Base-by-base conservation (phyloP, 2,113 vertebrate species). In the Phylloscopus trochilus region DNA sequence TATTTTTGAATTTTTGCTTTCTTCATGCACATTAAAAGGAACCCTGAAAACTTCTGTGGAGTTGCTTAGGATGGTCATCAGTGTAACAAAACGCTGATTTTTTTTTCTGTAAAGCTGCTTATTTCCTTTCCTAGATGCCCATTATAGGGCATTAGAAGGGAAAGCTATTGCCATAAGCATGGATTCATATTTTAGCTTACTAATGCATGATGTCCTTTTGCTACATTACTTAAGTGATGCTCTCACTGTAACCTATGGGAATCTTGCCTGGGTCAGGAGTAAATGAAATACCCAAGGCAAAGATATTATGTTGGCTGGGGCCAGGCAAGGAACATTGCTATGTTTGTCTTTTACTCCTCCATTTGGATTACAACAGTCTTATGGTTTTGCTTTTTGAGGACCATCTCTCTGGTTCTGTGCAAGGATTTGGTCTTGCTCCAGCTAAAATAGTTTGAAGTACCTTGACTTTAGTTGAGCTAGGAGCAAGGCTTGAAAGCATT, bases 381-480 rank as follows among this genome's bases (percentile, higher is more conserved):
- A 66, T 37, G 21, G 35, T 95, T 96, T 97, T 85, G 41, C 83
- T 90, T 93, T 93, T 93, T 92, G 69, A 92, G 77, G 77, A 94
- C 58, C 13, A 17, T 49, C 24, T 72, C 3, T 83, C 76, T 68
- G 95, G 35, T 77, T 95, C 52, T 78, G 60, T 78, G 60, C 90
- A 88, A 67, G 87, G 70, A 67, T 90, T 72, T 93, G 27, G 39
- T 79, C 67, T 80, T 83, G 64, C 83, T 85, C 52, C 78, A 52
- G 44, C 62, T 85, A 51, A 83, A 96, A 77, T 88, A 44, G n/a
- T 46, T 67, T 51, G 27, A 90, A 95, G 26, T 80, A 63, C 1
- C 0, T 67, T 83, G 63, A 83, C 47, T 95, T 77, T 7, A 63
- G 59, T 28, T 69, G 68, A 72, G 41, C 60, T 64, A 72, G 83